Evolutionary conservation across 2,888 invertebrate genomes (phyloP).

Genomic region (Apodemia duryi): DNA sequence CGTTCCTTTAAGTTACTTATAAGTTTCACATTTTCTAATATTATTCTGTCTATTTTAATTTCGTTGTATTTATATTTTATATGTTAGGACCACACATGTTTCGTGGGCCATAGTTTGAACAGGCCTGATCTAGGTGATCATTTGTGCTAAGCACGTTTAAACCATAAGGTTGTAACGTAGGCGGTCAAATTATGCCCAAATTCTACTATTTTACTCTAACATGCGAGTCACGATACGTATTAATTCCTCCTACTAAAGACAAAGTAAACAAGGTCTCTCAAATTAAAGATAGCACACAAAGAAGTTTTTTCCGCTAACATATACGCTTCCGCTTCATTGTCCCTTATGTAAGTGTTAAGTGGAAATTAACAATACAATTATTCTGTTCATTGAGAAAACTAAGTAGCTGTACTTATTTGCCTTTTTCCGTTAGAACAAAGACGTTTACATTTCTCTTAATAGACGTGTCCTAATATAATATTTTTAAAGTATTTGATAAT

Average conservation of each 20-base stretch:
- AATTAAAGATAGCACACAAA: conserved; percentile 15
- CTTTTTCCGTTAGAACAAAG: conserved; percentile 51
- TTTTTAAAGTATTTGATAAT: too few relatives aligned
- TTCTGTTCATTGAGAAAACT: neutral
- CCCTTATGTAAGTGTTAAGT: conserved; percentile 9
- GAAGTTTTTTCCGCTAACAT: neutral
- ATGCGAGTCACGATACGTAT: conserved; percentile 2
- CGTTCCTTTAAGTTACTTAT: too few relatives aligned
- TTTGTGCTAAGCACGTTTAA: neutral
- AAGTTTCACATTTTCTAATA: too few relatives aligned
- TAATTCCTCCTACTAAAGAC: conserved; percentile 1
- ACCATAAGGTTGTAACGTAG: neutral
- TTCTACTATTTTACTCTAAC: conserved; percentile 2
- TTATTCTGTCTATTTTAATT: too few relatives aligned
- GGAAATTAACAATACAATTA: conserved; percentile 7
- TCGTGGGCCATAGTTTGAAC: neutral
- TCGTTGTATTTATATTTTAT: too few relatives aligned
- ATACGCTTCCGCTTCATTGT: conserved; percentile 11
- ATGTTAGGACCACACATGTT: neutral
- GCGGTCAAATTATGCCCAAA: conserved; percentile 9
- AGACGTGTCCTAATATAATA: neutral
- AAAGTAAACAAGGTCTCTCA: conserved; percentile 2
- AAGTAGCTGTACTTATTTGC: neutral
- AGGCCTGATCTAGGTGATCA: neutral
- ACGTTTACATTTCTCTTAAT: conserved; percentile 23